Percentiles rank a stretch among this genome's conserved stretches.
phyloP scores from a whole-genome alignment of 2,797 vertebrate species.

The Darevskia nairensis region DNA sequence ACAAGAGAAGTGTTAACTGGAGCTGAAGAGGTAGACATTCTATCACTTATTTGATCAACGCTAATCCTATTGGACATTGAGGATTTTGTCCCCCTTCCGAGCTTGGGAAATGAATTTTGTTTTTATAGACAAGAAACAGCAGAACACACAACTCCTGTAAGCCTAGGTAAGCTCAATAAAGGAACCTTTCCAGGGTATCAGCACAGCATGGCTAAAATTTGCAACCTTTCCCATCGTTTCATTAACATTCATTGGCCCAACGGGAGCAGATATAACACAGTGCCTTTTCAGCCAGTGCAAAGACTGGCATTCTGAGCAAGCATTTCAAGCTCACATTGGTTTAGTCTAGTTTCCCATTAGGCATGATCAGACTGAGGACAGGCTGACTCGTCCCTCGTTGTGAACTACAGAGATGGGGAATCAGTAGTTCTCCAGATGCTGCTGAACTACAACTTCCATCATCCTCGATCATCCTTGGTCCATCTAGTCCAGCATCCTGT shows the following conservation, averaged over 20 bases:
- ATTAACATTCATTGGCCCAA: background rate
- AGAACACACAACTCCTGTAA: conserved; percentile 15
- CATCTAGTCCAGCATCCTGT: no score
- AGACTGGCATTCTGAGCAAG: background rate
- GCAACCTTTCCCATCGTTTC: background rate
- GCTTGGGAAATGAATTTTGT: conserved; percentile 8
- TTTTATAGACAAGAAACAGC: conserved; percentile 12
- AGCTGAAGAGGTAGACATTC: background rate
- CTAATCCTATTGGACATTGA: conserved; percentile 27
- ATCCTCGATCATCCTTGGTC: no score
- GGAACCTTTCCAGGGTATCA: background rate
- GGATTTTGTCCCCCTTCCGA: background rate
- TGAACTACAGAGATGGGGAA: no score
- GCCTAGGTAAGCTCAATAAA: background rate
- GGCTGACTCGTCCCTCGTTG: no score
- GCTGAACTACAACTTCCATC: no score
- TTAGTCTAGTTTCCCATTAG: background rate
- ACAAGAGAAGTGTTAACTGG: background rate
- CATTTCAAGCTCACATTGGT: background rate
- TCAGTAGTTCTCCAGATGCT: no score
- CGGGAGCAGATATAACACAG: background rate
- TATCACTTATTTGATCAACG: conserved; percentile 20
- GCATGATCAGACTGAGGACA: background rate
- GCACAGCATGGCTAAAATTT: background rate
- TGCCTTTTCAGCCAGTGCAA: background rate